phyloP scores from a whole-genome alignment of 2,797 vertebrate genomes.

The Myotis daubentonii region DNA sequence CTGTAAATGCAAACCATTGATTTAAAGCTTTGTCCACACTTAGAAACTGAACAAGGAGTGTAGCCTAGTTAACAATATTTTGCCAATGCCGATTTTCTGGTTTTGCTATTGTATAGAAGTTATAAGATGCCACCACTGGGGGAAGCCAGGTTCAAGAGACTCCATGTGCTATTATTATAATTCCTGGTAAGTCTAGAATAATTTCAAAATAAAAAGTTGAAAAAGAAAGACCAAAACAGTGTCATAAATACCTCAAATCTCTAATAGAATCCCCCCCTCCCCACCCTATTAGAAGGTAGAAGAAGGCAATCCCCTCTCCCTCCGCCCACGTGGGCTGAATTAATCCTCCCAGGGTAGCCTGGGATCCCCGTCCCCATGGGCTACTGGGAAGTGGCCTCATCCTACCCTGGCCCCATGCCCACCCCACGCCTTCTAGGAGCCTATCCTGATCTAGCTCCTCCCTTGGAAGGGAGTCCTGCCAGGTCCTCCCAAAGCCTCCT shows the following conservation, averaged over 20 bases:
- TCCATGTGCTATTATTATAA: not conserved
- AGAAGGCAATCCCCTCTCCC: not conserved
- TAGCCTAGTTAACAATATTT: not conserved
- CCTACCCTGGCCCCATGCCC: not conserved
- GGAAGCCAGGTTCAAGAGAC: not conserved
- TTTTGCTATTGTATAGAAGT: not conserved
- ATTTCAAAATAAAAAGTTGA: conserved; percentile 18
- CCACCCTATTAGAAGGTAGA: not conserved
- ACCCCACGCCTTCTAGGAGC: not conserved
- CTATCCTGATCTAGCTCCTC: not conserved
- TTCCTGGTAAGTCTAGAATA: not conserved
- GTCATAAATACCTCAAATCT: not conserved
- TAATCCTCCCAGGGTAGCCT: not conserved
- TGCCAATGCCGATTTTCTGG: not conserved
- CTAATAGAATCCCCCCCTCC: no score
- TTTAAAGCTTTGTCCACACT: not conserved
- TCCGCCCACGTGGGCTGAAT: not conserved
- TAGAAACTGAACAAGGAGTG: not conserved
- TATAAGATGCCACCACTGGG: not conserved
- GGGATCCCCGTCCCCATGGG: not conserved
- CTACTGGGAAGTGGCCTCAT: not conserved
- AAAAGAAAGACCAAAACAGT: not conserved
- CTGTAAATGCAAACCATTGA: not conserved
- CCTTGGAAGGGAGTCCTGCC: conserved; percentile 8
- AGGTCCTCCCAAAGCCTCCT: conserved; percentile 54